Base-by-base conservation (phyloP, 1,140 invertebrate species). In the Drosophila sulfurigaster region DNA sequence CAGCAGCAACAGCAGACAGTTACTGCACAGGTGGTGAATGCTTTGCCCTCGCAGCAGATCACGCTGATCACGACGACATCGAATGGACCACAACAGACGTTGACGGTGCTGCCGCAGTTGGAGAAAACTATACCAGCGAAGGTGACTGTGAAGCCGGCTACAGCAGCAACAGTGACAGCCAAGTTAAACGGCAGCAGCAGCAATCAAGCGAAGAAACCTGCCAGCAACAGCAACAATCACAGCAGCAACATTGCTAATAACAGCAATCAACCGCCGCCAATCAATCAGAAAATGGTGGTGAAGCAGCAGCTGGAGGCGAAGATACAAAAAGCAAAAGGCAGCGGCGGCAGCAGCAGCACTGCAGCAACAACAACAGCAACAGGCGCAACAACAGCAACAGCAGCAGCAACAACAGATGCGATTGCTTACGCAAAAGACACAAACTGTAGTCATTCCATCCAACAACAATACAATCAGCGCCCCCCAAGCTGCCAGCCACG, bases 271-370 rank as follows among this genome's bases (percentile, higher is more conserved):
- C 51, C 87, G 13, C 51, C 86, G 7, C 79, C 83, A 1, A 79
- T 92, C 5, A 92, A 67, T 54, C 92, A 92, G 43, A 94, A 94
- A 56, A 86, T 95, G 52, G 94, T 95, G 11, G 94, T 96, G 1
- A 95, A 96, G 69, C 96, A 96, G 65, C 95, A 96, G 66, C 92
- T 96, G 67, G 95, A 96, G 72, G 95, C 95, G 43, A 95, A 95
- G 80, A 94, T 95, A 78, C 95, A 95, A 57, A 57, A 92, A 92
- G 67, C 91, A 92, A 73, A 91, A 92, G 66, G 91, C 91, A 41
- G 91, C 91, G 7, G 85, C 85, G 38, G 91, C 87, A 41, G 72
- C 91, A 67, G 77, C 91, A 11, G 71, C 80, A 16, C 82, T 79
- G 35, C 80, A 77, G 0, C 74, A 81, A 0, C 75, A 77, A 5